A percentile compares a stretch with the other conserved stretches of the same genome.
These are phyloP conservation scores for Nycticebus coucang DNA, from an alignment of 2,113 vertebrate species.

Conservation along the genomic window DNA sequence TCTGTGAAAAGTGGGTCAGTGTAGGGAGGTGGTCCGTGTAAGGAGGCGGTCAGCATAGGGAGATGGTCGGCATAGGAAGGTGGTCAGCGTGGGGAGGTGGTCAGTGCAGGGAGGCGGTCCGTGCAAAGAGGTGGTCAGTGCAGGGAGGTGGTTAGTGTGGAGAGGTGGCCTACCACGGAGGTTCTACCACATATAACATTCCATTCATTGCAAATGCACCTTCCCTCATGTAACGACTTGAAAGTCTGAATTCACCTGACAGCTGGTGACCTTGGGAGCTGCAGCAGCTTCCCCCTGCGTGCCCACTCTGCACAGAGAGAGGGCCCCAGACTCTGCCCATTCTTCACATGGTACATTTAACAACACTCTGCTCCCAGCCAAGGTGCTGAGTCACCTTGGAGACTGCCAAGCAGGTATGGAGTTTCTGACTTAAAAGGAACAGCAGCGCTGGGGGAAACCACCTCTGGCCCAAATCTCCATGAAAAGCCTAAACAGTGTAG, in stretches of 20 bases:
- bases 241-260: not conserved
- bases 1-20: no score
- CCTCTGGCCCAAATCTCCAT: no score
- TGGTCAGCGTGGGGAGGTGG: no score
- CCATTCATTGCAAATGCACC: not conserved
- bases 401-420: not conserved
- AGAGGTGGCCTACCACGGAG: no score
- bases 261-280: not conserved
- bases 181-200: no score
- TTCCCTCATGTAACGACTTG: not conserved
- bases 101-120: no score
- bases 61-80: no score
- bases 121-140: no score
- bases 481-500: rapidly evolving
- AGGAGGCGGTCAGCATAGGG: no score
- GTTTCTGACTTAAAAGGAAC: not conserved
- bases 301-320: no score
- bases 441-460: not conserved
- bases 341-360: not conserved
- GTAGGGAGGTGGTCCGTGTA: no score
- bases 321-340: not conserved
- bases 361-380: not conserved
- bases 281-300: not conserved
- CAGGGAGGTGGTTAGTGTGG: no score
- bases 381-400: not conserved